phyloP scores from a whole-genome alignment of 2,797 vertebrate species.

The Galago senegalensis region DNA sequence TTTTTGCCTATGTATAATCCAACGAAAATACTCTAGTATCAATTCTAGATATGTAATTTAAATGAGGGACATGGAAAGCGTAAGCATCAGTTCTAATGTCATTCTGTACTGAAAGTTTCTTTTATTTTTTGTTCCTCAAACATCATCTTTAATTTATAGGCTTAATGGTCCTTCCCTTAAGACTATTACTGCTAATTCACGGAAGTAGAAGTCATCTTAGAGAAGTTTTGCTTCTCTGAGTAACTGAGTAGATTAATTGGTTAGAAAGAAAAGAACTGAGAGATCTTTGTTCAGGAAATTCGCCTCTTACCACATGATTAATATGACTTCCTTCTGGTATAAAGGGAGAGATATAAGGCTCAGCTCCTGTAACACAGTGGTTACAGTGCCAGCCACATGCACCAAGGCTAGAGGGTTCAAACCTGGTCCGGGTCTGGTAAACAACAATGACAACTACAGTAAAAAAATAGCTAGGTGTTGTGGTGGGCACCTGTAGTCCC shows the following conservation, averaged over 20 bases:
- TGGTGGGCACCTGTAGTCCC: too few relatives aligned
- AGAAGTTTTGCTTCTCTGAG: constrained; percentile 59
- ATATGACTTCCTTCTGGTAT: constrained; percentile 61
- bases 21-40: constrained; percentile 17
- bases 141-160: constrained; percentile 71
- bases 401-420: too few relatives aligned
- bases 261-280: constrained; percentile 64
- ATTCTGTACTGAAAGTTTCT: constrained; percentile 51
- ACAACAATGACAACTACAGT: too few relatives aligned
- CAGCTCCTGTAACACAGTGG: too few relatives aligned
- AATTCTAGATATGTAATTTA: constrained; percentile 55
- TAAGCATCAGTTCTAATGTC: constrained; percentile 47
- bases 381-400: too few relatives aligned
- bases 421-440: too few relatives aligned
- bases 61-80: constrained; percentile 38
- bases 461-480: too few relatives aligned
- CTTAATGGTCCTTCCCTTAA: constrained; percentile 49
- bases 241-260: constrained; percentile 44
- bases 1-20: constrained; percentile 2
- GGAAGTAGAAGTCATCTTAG: constrained; percentile 27
- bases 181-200: constrained; percentile 70
- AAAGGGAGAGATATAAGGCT: constrained; percentile 54
- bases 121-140: constrained; percentile 62
- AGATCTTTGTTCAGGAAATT: constrained; percentile 60
- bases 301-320: constrained; percentile 42